These are phyloP conservation scores for Trachelipus rathkii DNA, from an alignment of 1,140 invertebrate species.

Conservation along the genomic window DNA sequence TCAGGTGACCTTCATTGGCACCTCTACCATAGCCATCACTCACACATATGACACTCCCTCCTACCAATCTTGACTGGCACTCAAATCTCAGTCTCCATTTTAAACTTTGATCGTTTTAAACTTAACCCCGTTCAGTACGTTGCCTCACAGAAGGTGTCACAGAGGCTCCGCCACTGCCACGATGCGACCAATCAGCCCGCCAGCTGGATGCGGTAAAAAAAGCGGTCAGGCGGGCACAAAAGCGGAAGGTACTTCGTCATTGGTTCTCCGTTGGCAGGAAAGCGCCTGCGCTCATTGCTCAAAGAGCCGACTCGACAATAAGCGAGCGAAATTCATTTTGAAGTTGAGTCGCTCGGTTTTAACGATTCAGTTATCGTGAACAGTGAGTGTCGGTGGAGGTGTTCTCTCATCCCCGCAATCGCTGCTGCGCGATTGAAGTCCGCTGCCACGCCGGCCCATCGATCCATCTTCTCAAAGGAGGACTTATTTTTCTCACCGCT, in stretches of 20 bases:
- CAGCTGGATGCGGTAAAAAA: background rate
- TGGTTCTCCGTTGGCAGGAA: background rate
- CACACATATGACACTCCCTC: background rate
- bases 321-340: background rate
- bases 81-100: slow-evolving; percentile 6
- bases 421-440: background rate
- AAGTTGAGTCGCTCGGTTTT: background rate
- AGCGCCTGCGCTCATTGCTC: slow-evolving; percentile 1
- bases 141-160: background rate
- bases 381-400: background rate
- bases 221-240: background rate
- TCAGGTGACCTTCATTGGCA: slow-evolving; percentile 6
- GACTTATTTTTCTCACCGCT: slow-evolving; percentile 3
- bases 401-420: background rate
- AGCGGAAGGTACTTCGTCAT: background rate
- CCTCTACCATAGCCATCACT: background rate
- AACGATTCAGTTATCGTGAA: background rate
- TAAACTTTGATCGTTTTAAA: slow-evolving; percentile 10
- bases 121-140: background rate
- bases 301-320: background rate
- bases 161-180: background rate
- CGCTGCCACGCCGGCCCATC: slow-evolving; percentile 6
- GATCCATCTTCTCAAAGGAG: slow-evolving; percentile 11
- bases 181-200: background rate
- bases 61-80: background rate